Conservation (phyloP, 2,113 vertebrate genomes). For the Rousettus leschenaultii region DNA sequence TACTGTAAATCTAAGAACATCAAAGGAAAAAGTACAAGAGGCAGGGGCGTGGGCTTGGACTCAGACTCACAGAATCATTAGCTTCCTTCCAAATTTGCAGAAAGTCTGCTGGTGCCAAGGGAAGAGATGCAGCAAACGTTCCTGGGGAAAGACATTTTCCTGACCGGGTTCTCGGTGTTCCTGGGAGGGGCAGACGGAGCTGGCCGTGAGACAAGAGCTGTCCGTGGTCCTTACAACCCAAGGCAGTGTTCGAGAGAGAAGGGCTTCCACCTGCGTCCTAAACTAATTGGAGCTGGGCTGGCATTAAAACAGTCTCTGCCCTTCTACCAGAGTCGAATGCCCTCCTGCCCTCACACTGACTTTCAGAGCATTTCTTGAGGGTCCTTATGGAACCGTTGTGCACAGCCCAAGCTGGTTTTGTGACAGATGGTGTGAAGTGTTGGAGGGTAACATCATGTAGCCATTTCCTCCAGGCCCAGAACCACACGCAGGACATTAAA, state of each 20-base stretch:
- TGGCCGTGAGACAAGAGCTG: not conserved
- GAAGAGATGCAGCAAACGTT: not conserved
- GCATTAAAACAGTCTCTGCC: not conserved
- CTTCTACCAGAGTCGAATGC: not conserved
- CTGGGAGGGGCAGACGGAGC: not conserved
- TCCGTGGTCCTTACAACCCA: not conserved
- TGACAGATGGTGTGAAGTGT: not conserved
- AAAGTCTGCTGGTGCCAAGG: not conserved
- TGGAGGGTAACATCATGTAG: not conserved
- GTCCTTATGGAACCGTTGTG: not conserved
- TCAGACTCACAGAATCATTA: not conserved
- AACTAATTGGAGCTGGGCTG: not conserved
- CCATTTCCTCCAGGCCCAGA: not conserved
- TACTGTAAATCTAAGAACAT: conserved; percentile 25
- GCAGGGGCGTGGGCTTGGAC: not conserved
- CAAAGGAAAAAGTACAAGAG: not conserved
- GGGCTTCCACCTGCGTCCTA: not conserved
- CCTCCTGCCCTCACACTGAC: not conserved
- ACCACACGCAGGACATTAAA: not conserved
- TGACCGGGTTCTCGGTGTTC: not conserved
- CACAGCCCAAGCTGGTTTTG: not conserved
- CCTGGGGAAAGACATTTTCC: not conserved
- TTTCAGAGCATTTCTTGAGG: not conserved
- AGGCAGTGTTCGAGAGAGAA: not conserved
- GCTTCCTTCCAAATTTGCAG: not conserved